A percentile compares a stretch with the other conserved stretches of the same genome.
phyloP scores from a whole-genome alignment of 2,113 vertebrate genomes.

The Ciconia maguari region DNA sequence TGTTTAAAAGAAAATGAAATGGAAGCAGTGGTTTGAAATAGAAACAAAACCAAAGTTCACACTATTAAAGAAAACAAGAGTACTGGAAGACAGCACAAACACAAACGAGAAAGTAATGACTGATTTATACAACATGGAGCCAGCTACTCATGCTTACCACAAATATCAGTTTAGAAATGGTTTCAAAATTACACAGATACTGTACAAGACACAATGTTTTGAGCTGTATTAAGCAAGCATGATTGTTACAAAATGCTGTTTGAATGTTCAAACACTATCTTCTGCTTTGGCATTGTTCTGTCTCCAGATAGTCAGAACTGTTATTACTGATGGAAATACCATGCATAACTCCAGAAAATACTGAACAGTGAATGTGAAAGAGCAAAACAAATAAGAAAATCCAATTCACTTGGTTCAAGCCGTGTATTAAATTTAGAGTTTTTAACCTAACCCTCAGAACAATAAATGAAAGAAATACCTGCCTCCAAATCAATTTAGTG shows the following conservation, averaged over 20 bases:
- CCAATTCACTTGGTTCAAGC: background rate
- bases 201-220: background rate
- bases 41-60: background rate
- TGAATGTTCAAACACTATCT: background rate
- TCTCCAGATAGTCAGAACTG: background rate
- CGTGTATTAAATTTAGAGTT: background rate
- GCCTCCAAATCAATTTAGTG: slow-evolving; percentile 10
- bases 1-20: background rate
- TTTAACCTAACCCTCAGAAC: slow-evolving; percentile 2
- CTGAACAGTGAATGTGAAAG: background rate
- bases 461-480: slow-evolving; percentile 33
- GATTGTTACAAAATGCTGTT: background rate
- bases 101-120: background rate
- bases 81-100: background rate
- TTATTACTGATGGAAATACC: background rate
- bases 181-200: slow-evolving; percentile 8
- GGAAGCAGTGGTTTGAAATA: background rate
- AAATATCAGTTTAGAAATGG: background rate
- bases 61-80: background rate
- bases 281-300: background rate
- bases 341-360: slow-evolving; percentile 38
- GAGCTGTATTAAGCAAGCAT: slow-evolving; percentile 2
- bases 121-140: background rate
- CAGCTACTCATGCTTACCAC: background rate
- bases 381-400: slow-evolving; percentile 10